Evolutionary conservation across 2,888 invertebrate species (phyloP), one percentile per base, ranked within the genome.

Genomic region (Pimpla rufipes): DNA sequence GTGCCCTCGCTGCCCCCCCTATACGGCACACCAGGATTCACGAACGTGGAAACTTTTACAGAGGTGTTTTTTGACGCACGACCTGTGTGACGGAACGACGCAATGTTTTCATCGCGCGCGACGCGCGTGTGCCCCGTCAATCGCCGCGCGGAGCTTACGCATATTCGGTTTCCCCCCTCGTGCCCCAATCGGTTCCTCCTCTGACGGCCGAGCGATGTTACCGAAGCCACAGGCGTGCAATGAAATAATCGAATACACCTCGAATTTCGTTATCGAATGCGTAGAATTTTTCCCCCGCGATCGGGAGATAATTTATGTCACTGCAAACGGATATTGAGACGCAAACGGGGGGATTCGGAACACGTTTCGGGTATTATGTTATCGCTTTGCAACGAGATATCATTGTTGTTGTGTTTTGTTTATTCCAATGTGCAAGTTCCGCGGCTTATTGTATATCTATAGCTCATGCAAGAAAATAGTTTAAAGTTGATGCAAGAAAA

Each of bases 11-110:
- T 42, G 21, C 11, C 23, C 11, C 21, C 0, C 18, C 40, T n/a
- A 37, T 42, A 40, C 64, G n/a, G n/a, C n/a, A n/a, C 59, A 13
- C 16, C 16, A 16, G 35, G 21, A 40, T 64, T 37, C 1, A 64
- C 42, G 40, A 40, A 42, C 64, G n/a, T 64, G 64, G 64, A 64
- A 37, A 42, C 16, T n/a, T 64, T 42, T 64, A 40, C 64, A 18
- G 37, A 64, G 42, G 4, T n/a, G n/a, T 70, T 37, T 59, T 52
- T 52, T 70, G 37, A 70, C 68, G 68, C 52, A 52, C 37, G 68
- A 52, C 37, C 37, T 35, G 18, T 18, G 40, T 40, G 4, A 13
- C 1, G 10, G n/a, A 16, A 11, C 29, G 37, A 70, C 18, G 52
- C 68, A 70, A 35, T 70, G 23, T 16, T 73, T 40, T 50, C 10